Base-by-base conservation (phyloP, 2,797 vertebrate genomes). In the Molossus alvarezi region DNA sequence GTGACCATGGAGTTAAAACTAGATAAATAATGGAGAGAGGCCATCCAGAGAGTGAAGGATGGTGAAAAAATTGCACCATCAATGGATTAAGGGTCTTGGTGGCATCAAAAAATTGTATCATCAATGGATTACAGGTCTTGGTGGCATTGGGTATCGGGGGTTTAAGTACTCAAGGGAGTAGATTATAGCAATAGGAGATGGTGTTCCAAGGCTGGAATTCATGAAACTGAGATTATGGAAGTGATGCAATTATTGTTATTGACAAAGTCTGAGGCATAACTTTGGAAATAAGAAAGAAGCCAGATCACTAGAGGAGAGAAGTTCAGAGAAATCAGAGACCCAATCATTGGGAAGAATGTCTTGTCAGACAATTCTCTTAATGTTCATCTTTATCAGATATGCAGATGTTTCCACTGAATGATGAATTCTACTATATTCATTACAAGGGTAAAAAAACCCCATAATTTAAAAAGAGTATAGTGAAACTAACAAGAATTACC, bases 401-500 rank as follows among this genome's bases (percentile, higher is more conserved):
- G 14, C 55, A 80, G 23, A 53, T 90, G 8, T 73, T 94, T 80
- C 29, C 75, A 84, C 1, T 79, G 67, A 91, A 25, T 81, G 48
- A 77, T 93, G 77, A 79, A 12, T 67, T 77, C 51, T 12, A 27
- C 0, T n/a, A 33, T 91, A 64, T 89, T 90, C 27, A 90, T 76
- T 94, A 94, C 9, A 45, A 93, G 37, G 5, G 11, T 79, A 33
- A 90, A 89, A 33, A 45, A 95, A 51, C 45, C 18, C 45, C 15
- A 9, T 76, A 65, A 69, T 83, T 89, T 86, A 92, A 93, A 94
- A 92, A 41, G 12, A 88, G 10, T 5, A 65, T 4, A 86, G 27
- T 57, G 29, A 88, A 75, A 91, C 58, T 57, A 13, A 90, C 60
- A 27, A 48, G 17, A 81, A 90, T 75, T 90, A 5, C 9, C 55